Conservation (phyloP, 53 echinoderm and acorn worm genomes). For the Henricia sp. region DNA sequence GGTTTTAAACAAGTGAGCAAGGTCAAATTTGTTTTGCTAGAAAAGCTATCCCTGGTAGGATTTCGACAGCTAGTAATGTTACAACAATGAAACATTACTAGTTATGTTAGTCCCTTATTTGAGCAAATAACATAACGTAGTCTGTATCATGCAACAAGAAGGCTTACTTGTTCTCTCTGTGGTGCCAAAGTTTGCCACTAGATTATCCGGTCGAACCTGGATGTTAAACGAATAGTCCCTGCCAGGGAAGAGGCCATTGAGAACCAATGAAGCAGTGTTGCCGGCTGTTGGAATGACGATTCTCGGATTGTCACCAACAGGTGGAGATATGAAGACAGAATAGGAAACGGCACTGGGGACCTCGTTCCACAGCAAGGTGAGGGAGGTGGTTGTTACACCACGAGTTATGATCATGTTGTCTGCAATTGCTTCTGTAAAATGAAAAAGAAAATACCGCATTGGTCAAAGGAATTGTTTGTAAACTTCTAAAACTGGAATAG, state of each 20-base stretch:
- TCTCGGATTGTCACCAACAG: constrained; percentile 9
- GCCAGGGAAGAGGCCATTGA: constrained; percentile 26
- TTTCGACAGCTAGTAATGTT: no score
- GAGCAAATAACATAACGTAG: no score
- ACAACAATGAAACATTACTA: no score
- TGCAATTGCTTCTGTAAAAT: constrained; percentile 7
- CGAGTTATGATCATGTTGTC: constrained; percentile 35
- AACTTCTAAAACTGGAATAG: no score
- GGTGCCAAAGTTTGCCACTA: constrained; percentile 12
- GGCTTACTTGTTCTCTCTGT: constrained; percentile 29
- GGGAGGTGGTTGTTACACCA: constrained; percentile 26
- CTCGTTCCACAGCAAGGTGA: constrained; percentile 55
- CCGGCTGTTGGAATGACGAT: neutral
- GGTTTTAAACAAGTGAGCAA: no score
- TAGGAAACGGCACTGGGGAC: constrained; percentile 18
- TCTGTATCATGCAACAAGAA: no score
- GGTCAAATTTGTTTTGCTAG: no score
- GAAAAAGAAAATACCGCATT: no score
- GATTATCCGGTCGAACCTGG: neutral
- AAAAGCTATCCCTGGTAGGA: no score
- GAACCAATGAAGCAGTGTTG: constrained; percentile 24
- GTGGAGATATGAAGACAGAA: constrained; percentile 2
- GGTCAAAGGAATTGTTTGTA: no score
- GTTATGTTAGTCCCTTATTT: no score
- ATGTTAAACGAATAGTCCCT: constrained; percentile 7